phyloP scores from a whole-genome alignment of 2,888 invertebrate genomes.

The Amphipyra berbera region DNA sequence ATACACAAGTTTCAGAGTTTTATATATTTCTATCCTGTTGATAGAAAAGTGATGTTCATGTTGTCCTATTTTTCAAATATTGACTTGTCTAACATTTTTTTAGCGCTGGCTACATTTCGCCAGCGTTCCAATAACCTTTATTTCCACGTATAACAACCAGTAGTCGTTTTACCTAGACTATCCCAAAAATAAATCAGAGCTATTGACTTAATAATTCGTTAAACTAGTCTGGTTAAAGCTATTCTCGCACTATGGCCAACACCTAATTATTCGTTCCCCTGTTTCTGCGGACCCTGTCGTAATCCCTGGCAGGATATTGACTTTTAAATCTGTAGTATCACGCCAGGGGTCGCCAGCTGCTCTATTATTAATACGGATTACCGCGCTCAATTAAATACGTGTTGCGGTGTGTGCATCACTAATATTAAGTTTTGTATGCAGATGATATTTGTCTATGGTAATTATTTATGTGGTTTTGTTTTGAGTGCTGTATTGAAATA shows the following conservation, averaged over 20 bases:
- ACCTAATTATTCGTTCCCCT: slow-evolving; percentile 58
- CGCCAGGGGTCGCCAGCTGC: slow-evolving; percentile 65
- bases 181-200: not conserved
- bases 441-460: slow-evolving; percentile 22
- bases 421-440: slow-evolving; percentile 50
- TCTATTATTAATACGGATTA: slow-evolving; percentile 72
- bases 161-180: not conserved
- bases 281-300: slow-evolving; percentile 30
- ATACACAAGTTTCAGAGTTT: too few relatives aligned
- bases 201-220: slow-evolving; percentile 13
- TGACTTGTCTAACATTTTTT: too few relatives aligned
- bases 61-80: too few relatives aligned
- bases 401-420: slow-evolving; percentile 51
- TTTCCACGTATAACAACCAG: too few relatives aligned
- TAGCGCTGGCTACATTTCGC: too few relatives aligned
- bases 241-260: slow-evolving; percentile 22
- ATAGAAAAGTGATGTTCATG: too few relatives aligned
- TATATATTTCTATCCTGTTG: too few relatives aligned
- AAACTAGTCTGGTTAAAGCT: slow-evolving; percentile 15
- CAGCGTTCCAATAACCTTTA: too few relatives aligned
- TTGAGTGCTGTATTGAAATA: not conserved
- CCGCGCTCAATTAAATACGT: slow-evolving; percentile 66
- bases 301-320: slow-evolving; percentile 65
- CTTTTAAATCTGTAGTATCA: slow-evolving; percentile 71
- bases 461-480: slow-evolving; percentile 17